Base-by-base conservation (phyloP, 2,797 vertebrate species). In the Danionella dracula region DNA sequence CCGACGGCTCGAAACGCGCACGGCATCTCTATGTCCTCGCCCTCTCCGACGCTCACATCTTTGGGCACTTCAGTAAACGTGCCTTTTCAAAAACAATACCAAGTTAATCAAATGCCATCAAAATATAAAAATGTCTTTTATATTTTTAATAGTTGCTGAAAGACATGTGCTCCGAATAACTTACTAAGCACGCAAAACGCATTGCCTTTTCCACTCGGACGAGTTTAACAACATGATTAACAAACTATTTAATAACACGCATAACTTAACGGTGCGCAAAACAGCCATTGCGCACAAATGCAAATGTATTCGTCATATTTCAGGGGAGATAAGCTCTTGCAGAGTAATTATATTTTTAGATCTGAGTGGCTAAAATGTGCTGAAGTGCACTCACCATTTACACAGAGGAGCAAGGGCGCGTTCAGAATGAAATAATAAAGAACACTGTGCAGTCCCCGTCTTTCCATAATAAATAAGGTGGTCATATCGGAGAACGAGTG, bases 21-120 rank as follows among this genome's bases (percentile, higher is more conserved):
- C 78, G 94, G 93, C 94, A 97, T 94, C 84, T 96, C 93, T 82
- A 95, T 92, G 73, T 96, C 93, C 75, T 96, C 94, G 75, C 95
- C 95, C 84, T 97, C 93, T 78, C 90, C 86, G 63, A 94, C 92
- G 60, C 86, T 94, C 87, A 94, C 90, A 91, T 95, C 93, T 85
- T 89, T 90, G 78, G 95, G 95, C 84, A 96, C 92, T 90, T 97
- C 93, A 27, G 92, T 95, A 79, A 97, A 97, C 60, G 88, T 86
- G 73, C 92, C 95, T 97, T 83, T 48, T n/a, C 31, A 15, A 48
- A 42, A 54, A 74, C 70, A 64, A 59, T 67, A 23, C 10, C 53
- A 71, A 19, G 19, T 27, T 27, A 6, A n/a, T n/a, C 21, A 53
- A 27, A 60, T 46, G 68, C 70, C 62, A 61, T 60, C 73, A 41